Evolutionary conservation across 2,888 invertebrate species (phyloP), one percentile per base, ranked within the genome.

Genomic region (Idaea dimidiata): DNA sequence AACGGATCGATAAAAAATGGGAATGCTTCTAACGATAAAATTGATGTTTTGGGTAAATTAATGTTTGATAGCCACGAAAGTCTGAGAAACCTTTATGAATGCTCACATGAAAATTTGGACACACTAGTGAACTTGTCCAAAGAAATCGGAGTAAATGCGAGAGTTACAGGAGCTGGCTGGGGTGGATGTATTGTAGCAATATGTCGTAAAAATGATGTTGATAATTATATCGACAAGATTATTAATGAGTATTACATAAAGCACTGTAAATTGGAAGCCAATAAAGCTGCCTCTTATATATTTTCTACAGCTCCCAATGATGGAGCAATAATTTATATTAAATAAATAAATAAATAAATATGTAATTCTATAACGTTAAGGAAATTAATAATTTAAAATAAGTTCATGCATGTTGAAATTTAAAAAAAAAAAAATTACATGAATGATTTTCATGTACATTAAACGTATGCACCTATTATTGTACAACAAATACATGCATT

Each of bases 91-190:
- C 89, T 97, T 4, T 99, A 98, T 85, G 97, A 99, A 83, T 99
- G 99, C 87, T 99, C 99, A 63, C 98, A 98, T 90, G 94, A 95
- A 0, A 95, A 96, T 76, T 93, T 99, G 71, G 98, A 99, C 84
- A 90, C 93, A 63, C 93, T 99, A 18, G 97, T 98, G 17, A 93
- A 95, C 33, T 86, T 96, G 78, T 97, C 96, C 8, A 92, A 93
- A 66, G 94, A 95, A 59, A 91, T 94, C 65, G 94, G 94, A 24
- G 89, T 96, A n/a, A 97, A 97, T 56, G 97, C 97, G n/a, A 94
- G 99, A 60, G 92, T 99, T 54, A 99, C 99, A 0, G 99, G 99
- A 53, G 99, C 99, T 33, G 98, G 98, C 93, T 99, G 99, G 99
- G 99, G 99, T 54, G 99, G 99, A 6, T 99, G 99, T 86, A 95